Percentiles rank a stretch among this genome's conserved stretches.
Conservation (phyloP, 2,888 invertebrate species). For the Stramonita haemastoma region DNA sequence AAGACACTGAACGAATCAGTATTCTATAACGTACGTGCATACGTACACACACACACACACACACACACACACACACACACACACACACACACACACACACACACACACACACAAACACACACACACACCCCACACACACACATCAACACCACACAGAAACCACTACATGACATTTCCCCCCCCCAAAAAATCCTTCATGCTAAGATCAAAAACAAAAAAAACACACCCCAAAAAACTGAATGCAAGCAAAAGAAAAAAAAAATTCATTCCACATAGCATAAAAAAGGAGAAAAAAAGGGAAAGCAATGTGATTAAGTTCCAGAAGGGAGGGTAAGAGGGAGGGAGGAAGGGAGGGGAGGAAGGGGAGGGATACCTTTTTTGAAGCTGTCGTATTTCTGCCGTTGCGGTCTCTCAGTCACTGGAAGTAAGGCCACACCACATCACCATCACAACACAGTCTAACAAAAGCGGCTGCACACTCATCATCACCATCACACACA, state of each 20-base stretch:
- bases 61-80: no score
- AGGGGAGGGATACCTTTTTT: constrained; percentile 46
- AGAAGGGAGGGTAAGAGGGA: neutral
- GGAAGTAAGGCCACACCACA: neutral
- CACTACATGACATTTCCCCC: no score
- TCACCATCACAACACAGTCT: neutral
- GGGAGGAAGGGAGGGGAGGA: neutral
- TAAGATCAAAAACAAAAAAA: neutral
- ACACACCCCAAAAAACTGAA: neutral
- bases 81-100: no score
- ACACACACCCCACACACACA: no score
- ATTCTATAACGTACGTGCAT: no score
- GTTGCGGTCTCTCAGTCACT: constrained; percentile 47
- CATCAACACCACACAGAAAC: no score
- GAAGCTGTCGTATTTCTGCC: constrained; percentile 50
- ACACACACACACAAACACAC: no score
- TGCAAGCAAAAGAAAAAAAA: neutral
- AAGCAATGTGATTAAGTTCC: no score
- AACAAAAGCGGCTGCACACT: neutral
- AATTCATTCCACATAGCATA: no score
- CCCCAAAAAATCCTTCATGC: neutral
- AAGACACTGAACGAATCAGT: no score
- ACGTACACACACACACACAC: no score
- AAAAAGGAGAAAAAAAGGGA: no score
- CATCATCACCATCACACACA: neutral